phyloP scores from a whole-genome alignment of 2,113 vertebrate species.

The Chaenogobius annularis region DNA sequence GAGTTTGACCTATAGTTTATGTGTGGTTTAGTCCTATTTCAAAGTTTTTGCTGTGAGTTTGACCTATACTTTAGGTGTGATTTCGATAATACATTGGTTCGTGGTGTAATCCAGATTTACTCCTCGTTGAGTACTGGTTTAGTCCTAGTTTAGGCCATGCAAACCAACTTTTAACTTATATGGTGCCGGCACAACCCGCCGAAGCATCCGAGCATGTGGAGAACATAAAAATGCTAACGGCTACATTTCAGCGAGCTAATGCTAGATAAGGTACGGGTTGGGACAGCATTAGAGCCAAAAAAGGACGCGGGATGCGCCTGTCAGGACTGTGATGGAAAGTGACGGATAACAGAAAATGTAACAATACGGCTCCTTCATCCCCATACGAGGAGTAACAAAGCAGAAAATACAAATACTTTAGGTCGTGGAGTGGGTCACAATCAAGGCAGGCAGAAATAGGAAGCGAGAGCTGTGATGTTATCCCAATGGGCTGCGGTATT shows the following conservation, averaged over 20 bases:
- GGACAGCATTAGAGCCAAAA: background rate
- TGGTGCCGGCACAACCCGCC: conserved; percentile 20
- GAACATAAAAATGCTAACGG: conserved; percentile 33
- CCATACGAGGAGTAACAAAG: conserved; percentile 15
- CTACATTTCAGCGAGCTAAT: background rate
- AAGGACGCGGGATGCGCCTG: background rate
- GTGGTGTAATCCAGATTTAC: background rate
- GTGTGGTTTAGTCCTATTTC: too few relatives aligned
- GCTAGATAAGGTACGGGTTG: conserved; percentile 14
- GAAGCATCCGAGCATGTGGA: conserved; percentile 18
- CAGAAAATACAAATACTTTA: background rate
- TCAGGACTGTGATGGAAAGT: conserved; percentile 12
- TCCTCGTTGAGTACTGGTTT: background rate
- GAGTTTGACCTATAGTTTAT: too few relatives aligned
- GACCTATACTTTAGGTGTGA: too few relatives aligned
- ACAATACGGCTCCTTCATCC: conserved; percentile 1
- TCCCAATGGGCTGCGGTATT: background rate
- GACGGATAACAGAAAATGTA: conserved; percentile 9
- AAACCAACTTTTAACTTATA: conserved; percentile 6
- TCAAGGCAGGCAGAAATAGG: conserved; percentile 11
- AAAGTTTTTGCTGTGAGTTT: too few relatives aligned
- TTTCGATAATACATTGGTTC: too few relatives aligned
- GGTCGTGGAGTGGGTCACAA: conserved; percentile 4
- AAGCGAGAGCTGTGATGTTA: conserved; percentile 1
- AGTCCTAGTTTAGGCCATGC: conserved; percentile 19